Base-by-base conservation (phyloP, 2,888 invertebrate species). In the Nebria brevicollis region DNA sequence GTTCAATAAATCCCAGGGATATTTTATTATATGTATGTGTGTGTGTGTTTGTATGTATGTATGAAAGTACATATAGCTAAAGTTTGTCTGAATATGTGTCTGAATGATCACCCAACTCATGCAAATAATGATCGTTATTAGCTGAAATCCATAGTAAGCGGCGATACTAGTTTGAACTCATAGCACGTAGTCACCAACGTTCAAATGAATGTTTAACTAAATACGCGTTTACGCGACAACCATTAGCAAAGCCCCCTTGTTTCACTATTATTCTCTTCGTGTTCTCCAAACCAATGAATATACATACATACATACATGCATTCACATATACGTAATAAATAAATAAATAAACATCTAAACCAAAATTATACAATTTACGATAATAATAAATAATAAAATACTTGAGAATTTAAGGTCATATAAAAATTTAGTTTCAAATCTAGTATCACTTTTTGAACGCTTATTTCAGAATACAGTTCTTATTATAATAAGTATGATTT, bases 181-280 rank as follows among this genome's bases (percentile, higher is more conserved):
- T 20, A 70, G 75, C 80, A 80, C 80, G 80, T 80, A 80, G 43
- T 20, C 80, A 68, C 68, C 54, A 54, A 54, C 68, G 74, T 80
- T 75, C 70, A 80, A 80, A 80, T 80, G 80, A 80, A 80, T 80
- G 75, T 80, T 80, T 80, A 80, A 75, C 75, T 80, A 80, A 80
- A 80, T 74, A 80, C 80, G 80, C 80, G 68, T 80, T 80, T 75
- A 68, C 80, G 66, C 70, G 75, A 66, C 74, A 80, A 80, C 80
- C 80, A 80, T 80, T 80, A 80, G 75, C 74, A 75, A 75, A 80
- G 74, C 75, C 70, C 54, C 54, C 54, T 54, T 65, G 78, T 64
- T 73, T 25, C 66, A 73, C 72, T 73, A 78, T 78, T 78, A 78
- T 66, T 78, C 78, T 78, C 72, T 25, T 13, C 25, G 68, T 25